Base-by-base conservation (phyloP, 1,140 invertebrate genomes). In the Lepidurus couesii region DNA sequence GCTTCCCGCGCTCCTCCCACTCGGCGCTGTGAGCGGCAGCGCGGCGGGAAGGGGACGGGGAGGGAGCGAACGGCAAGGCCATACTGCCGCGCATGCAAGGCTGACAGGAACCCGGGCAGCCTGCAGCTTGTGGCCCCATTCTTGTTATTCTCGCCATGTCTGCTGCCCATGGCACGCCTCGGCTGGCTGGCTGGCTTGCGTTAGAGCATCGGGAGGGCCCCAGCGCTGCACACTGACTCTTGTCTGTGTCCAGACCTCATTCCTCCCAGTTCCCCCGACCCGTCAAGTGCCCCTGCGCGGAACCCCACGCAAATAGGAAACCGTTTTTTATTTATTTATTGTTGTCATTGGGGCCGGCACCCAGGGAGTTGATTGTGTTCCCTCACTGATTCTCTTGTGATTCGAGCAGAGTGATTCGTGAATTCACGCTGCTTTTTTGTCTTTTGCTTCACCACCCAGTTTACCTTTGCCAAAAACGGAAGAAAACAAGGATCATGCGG, bases 21-120 rank as follows among this genome's bases (percentile, higher is more conserved):
- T 16, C 53, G 16, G 21, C 53, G 16, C 53, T 13, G 16, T 13
- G 21, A 21, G 21, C 53, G 53, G 16, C 16, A 65, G 53, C 47
- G 47, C 47, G 26, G 26, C 26, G 34, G 34, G 34, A 21, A 21
- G 47, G 11, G 47, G 13, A 53, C 47, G 6, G 53, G 53, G 53
- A 65, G 53, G 21, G 53, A 34, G 16, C 53, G 53, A 65, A 65
- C 53, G 53, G 53, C 53, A 65, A 65, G 53, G 53, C 53, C 53
- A 21, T 21, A 65, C 16, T n/a, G 53, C 13, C 53, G 53, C 21
- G 53, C 53, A 65, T 21, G 53, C 53, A 65, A 65, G 53, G 53
- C 53, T 65, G 53, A 34, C 34, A 34, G 34, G 34, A 34, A 34
- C 34, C 53, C 53, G n/a, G 16, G 16, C 21, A 7, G 53, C 53